phyloP scores from a whole-genome alignment of 2,797 vertebrate genomes.

The Ceryle rudis region DNA sequence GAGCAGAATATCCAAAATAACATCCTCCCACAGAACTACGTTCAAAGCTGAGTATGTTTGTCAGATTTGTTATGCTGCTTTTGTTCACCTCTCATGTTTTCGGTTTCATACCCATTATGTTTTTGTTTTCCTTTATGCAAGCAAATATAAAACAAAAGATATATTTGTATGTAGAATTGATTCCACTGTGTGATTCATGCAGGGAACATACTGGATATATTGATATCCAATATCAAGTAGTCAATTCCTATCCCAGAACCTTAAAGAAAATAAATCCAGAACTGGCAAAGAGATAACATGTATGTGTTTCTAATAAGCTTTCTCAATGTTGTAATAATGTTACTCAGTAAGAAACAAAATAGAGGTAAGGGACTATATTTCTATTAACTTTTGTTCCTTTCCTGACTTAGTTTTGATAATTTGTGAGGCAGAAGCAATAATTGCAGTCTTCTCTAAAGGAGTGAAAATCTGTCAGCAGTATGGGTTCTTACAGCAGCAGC shows the following conservation, averaged over 20 bases:
- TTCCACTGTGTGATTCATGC: neutral
- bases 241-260: neutral
- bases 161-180: neutral
- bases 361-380: neutral
- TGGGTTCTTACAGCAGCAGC: neutral
- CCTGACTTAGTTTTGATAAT: neutral
- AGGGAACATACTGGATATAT: neutral
- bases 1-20: neutral
- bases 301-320: neutral
- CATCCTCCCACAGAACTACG: neutral
- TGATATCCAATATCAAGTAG: neutral
- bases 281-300: neutral
- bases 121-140: neutral
- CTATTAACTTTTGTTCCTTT: neutral
- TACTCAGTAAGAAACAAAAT: neutral
- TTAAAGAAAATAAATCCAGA: neutral
- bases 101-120: neutral
- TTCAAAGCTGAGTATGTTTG: neutral
- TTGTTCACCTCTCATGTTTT: neutral
- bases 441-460: neutral
- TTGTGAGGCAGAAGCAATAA: neutral
- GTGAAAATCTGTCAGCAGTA: neutral
- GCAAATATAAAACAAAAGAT: neutral
- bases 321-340: neutral
- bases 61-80: neutral